Evolutionary conservation across 1,140 invertebrate species (phyloP).

Genomic region (Camponotus floridanus): DNA sequence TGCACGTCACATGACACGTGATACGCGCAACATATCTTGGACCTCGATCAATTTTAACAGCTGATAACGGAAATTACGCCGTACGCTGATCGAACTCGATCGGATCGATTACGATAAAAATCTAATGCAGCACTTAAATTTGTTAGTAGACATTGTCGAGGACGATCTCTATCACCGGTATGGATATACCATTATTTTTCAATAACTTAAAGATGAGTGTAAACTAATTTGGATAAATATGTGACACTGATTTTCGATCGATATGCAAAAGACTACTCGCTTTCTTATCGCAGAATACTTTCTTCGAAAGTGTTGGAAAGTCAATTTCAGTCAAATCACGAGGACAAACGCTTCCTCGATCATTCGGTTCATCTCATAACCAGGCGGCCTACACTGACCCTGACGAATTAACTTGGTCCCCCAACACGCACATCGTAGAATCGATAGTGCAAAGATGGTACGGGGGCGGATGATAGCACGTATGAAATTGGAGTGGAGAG

Average conservation of each 20-base stretch:
- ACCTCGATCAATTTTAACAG: slow-evolving; percentile 27
- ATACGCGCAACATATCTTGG: slow-evolving; percentile 48
- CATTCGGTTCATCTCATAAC: slow-evolving; percentile 36
- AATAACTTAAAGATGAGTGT: neutral
- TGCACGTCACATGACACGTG: slow-evolving; percentile 73
- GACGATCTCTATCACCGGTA: neutral
- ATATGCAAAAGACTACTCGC: neutral
- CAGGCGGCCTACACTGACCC: slow-evolving; percentile 40
- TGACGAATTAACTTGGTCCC: slow-evolving; percentile 51
- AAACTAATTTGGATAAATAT: neutral
- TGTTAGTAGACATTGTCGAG: neutral
- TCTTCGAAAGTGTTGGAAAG: neutral
- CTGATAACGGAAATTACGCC: slow-evolving; percentile 46
- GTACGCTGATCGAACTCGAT: neutral
- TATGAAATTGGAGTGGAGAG: neutral
- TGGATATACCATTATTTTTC: neutral
- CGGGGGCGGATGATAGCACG: neutral
- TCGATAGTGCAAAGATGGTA: slow-evolving; percentile 23
- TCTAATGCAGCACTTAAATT: neutral
- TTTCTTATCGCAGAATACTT: slow-evolving; percentile 12
- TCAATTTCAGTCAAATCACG: neutral
- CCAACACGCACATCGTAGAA: slow-evolving; percentile 38
- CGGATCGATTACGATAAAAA: slow-evolving; percentile 3
- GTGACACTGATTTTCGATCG: neutral
- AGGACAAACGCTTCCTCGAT: neutral